These are phyloP conservation scores for Melanostigma gelatinosum DNA, from an alignment of 2,113 vertebrate genomes.

Conservation along the genomic window DNA sequence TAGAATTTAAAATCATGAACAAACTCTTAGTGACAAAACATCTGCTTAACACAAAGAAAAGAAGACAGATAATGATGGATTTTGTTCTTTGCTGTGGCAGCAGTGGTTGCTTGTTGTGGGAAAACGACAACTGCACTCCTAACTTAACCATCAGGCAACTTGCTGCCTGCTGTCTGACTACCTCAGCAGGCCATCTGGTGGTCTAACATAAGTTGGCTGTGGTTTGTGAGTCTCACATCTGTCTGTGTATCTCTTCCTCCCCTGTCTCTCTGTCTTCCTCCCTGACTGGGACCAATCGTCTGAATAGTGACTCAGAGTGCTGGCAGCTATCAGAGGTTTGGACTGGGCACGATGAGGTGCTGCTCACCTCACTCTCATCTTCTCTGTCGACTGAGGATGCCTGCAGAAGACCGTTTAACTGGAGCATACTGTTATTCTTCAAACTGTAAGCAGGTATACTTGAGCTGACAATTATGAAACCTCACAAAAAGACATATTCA, in stretches of 20 bases:
- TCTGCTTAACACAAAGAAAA: not conserved
- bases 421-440: not conserved
- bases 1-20: slow-evolving; percentile 54
- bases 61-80: not conserved
- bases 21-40: slow-evolving; percentile 9
- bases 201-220: slow-evolving; percentile 10
- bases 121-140: slow-evolving; percentile 19
- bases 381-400: slow-evolving; percentile 22
- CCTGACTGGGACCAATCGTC: slow-evolving; percentile 32
- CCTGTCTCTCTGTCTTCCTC: slow-evolving; percentile 30
- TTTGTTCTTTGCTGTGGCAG: slow-evolving; percentile 7
- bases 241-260: slow-evolving; percentile 24
- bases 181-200: slow-evolving; percentile 24
- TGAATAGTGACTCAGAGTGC: slow-evolving; percentile 31
- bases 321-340: slow-evolving; percentile 23
- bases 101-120: slow-evolving; percentile 23
- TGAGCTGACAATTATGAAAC: not conserved
- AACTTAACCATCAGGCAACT: slow-evolving; percentile 17
- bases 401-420: slow-evolving; percentile 32
- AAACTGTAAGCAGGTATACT: not conserved
- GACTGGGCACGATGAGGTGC: slow-evolving; percentile 32
- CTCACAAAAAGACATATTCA: not conserved
- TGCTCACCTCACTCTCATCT: slow-evolving; percentile 47
- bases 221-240: slow-evolving; percentile 47
- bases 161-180: slow-evolving; percentile 27